These are phyloP conservation scores for Meiosimyza decipiens DNA, from an alignment of 2,888 invertebrate species.

Conservation along the genomic window DNA sequence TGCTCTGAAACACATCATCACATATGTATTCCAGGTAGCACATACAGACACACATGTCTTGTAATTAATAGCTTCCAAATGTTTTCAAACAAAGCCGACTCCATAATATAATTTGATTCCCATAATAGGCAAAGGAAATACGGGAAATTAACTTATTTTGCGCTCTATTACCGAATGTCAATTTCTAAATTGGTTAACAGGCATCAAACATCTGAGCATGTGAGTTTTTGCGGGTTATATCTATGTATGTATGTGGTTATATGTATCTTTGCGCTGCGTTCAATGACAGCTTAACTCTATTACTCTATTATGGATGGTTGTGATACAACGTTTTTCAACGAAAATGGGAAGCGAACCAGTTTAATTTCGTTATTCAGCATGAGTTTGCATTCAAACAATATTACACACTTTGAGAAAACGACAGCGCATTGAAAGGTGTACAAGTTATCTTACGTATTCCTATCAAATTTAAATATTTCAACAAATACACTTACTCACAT, in stretches of 20 bases:
- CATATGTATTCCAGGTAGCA: neutral
- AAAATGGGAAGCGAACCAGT: constrained; percentile 34
- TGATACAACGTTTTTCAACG: constrained; percentile 37
- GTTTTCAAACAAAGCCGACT: neutral
- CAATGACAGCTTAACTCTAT: constrained; percentile 7
- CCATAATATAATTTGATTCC: neutral
- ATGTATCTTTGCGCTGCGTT: neutral
- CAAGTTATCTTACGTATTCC: neutral
- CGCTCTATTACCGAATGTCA: constrained; percentile 38
- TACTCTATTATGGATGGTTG: constrained; percentile 12
- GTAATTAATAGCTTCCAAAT: constrained; percentile 6
- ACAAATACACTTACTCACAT: too few relatives aligned
- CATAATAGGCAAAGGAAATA: constrained; percentile 3
- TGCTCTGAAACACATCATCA: neutral
- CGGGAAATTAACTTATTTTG: constrained; percentile 36
- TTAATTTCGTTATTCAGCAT: constrained; percentile 53
- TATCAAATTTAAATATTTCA: constrained; percentile 7
- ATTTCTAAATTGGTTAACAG: constrained; percentile 24
- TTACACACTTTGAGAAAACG: constrained; percentile 16
- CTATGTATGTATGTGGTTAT: neutral
- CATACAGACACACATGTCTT: neutral
- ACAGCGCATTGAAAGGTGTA: neutral
- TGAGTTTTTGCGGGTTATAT: neutral
- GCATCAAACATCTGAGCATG: neutral
- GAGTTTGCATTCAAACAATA: constrained; percentile 48